phyloP scores from a whole-genome alignment of 2,888 invertebrate species.

The Dasysyrphus albostriatus region DNA sequence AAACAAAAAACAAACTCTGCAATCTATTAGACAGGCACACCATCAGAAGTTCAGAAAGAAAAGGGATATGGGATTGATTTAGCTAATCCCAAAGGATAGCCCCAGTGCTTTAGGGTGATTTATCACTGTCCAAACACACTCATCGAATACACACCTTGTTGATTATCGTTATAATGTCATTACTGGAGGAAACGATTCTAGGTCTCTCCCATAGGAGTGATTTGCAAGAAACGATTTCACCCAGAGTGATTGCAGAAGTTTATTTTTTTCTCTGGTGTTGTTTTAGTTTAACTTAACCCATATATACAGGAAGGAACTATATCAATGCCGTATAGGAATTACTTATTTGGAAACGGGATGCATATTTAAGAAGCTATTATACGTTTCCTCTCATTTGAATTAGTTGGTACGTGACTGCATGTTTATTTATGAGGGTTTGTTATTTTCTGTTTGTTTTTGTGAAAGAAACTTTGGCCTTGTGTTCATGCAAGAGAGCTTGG shows the following conservation, averaged over 20 bases:
- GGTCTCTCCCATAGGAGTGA: conserved; percentile 19
- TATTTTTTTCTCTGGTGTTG: neutral
- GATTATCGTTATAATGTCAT: conserved; percentile 31
- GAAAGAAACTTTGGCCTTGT: neutral
- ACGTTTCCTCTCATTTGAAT: conserved; percentile 15
- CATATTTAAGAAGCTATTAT: conserved; percentile 24
- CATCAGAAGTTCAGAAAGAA: neutral
- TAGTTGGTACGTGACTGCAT: conserved; percentile 2
- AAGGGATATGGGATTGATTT: conserved; percentile 29
- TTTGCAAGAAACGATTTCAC: conserved; percentile 8
- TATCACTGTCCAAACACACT: conserved; percentile 28
- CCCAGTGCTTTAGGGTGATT: conserved; percentile 17
- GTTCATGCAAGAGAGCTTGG: neutral
- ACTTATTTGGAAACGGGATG: neutral
- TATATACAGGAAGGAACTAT: neutral
- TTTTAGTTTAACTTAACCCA: neutral
- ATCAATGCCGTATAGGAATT: neutral
- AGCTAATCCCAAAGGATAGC: conserved; percentile 26
- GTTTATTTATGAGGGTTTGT: conserved; percentile 23
- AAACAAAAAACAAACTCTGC: conserved; percentile 9
- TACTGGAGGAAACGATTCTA: conserved; percentile 16
- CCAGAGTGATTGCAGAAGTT: conserved; percentile 13
- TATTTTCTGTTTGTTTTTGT: neutral
- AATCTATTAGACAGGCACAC: neutral
- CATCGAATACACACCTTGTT: conserved; percentile 28